Conservation (phyloP, 1,140 invertebrate genomes). For the Metaphire vulgaris region DNA sequence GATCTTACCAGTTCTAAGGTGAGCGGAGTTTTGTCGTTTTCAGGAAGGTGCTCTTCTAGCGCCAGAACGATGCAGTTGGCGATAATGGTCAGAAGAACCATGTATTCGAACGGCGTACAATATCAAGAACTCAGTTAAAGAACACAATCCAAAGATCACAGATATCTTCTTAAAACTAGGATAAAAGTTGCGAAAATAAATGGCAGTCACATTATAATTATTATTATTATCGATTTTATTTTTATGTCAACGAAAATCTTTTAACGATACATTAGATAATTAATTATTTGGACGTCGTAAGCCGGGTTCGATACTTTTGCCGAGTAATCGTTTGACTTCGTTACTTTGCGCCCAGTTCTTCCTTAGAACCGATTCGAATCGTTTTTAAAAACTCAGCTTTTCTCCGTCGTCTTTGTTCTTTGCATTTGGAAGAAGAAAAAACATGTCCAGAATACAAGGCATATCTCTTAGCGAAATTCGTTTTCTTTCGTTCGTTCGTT, state of each 20-base stretch:
- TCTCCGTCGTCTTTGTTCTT: not conserved
- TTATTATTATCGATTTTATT: not conserved
- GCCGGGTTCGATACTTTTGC: not conserved
- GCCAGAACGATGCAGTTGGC: slow-evolving; percentile 99
- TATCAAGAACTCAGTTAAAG: not conserved
- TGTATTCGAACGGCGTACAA: slow-evolving; percentile 96
- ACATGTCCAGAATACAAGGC: too few species aligned
- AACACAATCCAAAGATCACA: not conserved
- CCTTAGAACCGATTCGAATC: not conserved
- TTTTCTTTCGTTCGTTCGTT: not conserved
- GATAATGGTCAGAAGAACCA: slow-evolving; percentile 99
- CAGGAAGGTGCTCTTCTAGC: slow-evolving; percentile 97
- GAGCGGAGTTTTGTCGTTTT: slow-evolving; percentile 94
- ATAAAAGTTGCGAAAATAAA: too few species aligned
- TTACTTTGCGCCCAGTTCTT: not conserved
- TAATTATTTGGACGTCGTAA: not conserved
- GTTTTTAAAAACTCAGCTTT: not conserved
- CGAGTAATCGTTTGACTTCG: not conserved
- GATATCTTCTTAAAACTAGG: too few species aligned
- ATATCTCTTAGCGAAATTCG: not conserved
- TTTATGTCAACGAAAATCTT: not conserved
- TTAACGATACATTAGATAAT: not conserved
- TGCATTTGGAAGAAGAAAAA: too few species aligned
- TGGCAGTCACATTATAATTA: not conserved
- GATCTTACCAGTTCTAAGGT: slow-evolving; percentile 88